Evolutionary conservation across 2,113 vertebrate species (phyloP).

Genomic region (Cephalopterus ornatus): DNA sequence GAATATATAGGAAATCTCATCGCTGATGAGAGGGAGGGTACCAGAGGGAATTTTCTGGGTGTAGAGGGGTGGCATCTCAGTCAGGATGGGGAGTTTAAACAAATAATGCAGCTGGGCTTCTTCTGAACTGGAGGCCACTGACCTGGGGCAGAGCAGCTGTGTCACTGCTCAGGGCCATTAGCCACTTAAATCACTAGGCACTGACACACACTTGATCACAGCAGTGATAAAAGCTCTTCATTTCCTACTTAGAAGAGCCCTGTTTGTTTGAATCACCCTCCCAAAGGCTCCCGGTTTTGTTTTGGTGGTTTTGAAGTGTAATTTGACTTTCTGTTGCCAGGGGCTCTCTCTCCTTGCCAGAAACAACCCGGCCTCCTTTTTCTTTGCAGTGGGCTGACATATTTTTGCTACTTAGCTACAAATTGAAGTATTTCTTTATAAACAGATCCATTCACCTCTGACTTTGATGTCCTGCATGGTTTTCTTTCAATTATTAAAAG

Average conservation of each 20-base stretch:
- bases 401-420: not conserved
- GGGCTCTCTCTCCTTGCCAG: not conserved
- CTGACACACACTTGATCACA: not conserved
- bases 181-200: not conserved
- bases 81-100: not conserved
- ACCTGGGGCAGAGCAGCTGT: not conserved
- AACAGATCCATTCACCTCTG: not conserved
- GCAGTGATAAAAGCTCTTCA: not conserved
- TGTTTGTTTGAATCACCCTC: not conserved
- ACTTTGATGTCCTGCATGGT: not conserved
- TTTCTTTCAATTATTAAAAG: not conserved
- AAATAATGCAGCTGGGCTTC: accelerated
- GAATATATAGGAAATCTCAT: not conserved
- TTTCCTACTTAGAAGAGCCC: not conserved
- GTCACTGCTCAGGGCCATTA: not conserved
- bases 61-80: not conserved
- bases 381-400: not conserved
- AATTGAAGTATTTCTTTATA: not conserved
- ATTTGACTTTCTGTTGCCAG: not conserved
- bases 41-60: not conserved
- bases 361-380: not conserved
- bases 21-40: not conserved
- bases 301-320: not conserved
- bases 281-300: not conserved
- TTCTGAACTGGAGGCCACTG: not conserved